Conservation (phyloP, 1,140 invertebrate genomes). For the Holcopasites calliopsidis region DNA sequence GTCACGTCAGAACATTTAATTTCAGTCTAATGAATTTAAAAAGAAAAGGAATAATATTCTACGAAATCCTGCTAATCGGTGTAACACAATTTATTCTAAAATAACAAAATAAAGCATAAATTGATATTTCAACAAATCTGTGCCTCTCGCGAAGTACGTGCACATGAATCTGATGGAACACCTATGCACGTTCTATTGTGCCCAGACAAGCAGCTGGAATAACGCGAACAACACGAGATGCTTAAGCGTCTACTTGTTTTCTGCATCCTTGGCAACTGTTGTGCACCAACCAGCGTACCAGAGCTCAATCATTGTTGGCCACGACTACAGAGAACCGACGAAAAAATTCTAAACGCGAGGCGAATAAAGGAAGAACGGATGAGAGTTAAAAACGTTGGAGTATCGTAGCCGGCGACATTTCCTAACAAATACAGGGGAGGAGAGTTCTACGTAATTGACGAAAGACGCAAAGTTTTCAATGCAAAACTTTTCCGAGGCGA, state of each 20-base stretch:
- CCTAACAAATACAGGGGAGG: no score
- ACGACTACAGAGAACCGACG: no score
- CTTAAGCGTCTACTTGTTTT: conserved; percentile 14
- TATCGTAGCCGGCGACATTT: no score
- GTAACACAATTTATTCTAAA: neutral
- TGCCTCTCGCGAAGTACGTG: neutral
- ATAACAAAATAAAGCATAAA: neutral
- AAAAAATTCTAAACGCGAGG: no score
- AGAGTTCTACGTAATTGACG: neutral
- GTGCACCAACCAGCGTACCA: neutral
- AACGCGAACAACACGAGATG: neutral
- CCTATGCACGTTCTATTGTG: neutral
- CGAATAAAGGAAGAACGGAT: no score
- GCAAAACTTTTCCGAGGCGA: neutral
- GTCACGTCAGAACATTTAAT: neutral
- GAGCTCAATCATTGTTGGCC: no score
- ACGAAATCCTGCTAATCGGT: neutral
- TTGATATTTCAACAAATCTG: neutral
- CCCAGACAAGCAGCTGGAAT: neutral
- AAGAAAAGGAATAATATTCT: no score
- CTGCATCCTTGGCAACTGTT: conserved; percentile 2
- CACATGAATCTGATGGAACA: neutral
- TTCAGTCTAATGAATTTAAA: no score
- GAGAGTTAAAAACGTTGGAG: no score
- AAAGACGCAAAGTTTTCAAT: neutral